Base-by-base conservation (phyloP, 2,888 invertebrate species). In the Ditylenchus weischeri region DNA sequence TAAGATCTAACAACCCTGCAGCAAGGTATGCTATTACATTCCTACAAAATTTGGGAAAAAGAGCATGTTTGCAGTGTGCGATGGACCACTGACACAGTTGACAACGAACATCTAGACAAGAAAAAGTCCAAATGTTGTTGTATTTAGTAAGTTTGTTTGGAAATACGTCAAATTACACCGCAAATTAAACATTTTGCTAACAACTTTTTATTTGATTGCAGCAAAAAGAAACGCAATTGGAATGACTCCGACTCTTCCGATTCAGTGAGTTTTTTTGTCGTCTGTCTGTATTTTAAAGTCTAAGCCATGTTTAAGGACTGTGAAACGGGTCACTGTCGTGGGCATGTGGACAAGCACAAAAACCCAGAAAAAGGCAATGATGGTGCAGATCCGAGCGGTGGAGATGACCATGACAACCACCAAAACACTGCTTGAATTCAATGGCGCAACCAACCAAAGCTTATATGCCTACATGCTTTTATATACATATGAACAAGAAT, bases 91-190 rank as follows among this genome's bases (percentile, higher is more conserved):
- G 75, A 71, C 58, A 76, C 76, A 11, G 79, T 80, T 8, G 79
- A 80, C 68, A 80, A 80, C 63, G 80, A 79, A 68, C 69, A 71
- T 43, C 64, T 79, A 73, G 77, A 75, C 51, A 78, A 78, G 66
- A 78, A 79, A 66, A 80, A 79, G 69, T 80, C 80, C 69, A 80
- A 80, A 65, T 80, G 80, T 66, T 80, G 80, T 62, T 80, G 80
- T 62, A 78, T 80, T 64, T 80, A 78, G 54, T 54, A 18, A 54
- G 54, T 54, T 54, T 4, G 29, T 8, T 43, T 10, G 15, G 15
- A 43, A 15, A 43, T 2, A 43, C 15, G 8, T 8, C 43, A 43
- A 54, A 54, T 54, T 54, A 23, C 50, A 19, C 50, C n/a, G 2
- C 6, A 19, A 19, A 50, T 50, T 19, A 29, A 29, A 29, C 29